Percentiles rank a stretch among this genome's conserved stretches.
Conservation (phyloP, 2,113 vertebrate genomes). For the Axis porcinus region DNA sequence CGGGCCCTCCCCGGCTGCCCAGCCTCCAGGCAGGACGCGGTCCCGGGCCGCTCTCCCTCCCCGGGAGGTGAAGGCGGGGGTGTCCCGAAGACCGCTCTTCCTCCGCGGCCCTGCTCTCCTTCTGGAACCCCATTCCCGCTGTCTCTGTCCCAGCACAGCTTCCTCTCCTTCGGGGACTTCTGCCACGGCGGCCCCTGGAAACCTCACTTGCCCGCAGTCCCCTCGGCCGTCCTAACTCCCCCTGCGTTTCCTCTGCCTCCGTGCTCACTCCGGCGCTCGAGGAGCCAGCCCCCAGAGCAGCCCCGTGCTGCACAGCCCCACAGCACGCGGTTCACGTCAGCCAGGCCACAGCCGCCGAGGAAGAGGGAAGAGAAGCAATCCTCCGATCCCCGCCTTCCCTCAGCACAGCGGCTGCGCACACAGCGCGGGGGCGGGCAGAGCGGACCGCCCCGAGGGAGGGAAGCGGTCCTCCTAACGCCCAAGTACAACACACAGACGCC, state of each 20-base stretch:
- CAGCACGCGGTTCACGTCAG: background rate
- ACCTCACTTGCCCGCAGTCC: background rate
- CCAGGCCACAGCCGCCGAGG: background rate
- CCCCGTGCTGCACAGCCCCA: background rate
- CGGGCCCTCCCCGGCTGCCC: too few species aligned
- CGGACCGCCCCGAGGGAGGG: fast-evolving
- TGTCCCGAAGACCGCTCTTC: background rate
- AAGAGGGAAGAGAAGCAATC: background rate
- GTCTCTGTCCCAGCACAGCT: background rate
- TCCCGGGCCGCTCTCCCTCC: fast-evolving
- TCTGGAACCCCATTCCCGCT: background rate
- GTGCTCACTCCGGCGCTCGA: fast-evolving
- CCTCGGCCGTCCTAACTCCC: background rate
- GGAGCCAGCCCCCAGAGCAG: background rate
- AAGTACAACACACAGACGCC: too few species aligned
- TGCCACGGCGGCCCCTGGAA: background rate
- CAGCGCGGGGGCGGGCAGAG: fast-evolving
- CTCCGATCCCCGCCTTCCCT: background rate
- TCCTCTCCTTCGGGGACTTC: background rate
- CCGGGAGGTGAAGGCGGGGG: fast-evolving
- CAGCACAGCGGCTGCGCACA: background rate
- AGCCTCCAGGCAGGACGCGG: background rate
- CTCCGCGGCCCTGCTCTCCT: background rate
- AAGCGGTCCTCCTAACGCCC: fast-evolving
- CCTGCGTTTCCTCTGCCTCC: background rate